Evolutionary conservation across 2,888 invertebrate genomes (phyloP), one percentile per base, ranked within the genome.

Genomic region (Brenthis hecate): DNA sequence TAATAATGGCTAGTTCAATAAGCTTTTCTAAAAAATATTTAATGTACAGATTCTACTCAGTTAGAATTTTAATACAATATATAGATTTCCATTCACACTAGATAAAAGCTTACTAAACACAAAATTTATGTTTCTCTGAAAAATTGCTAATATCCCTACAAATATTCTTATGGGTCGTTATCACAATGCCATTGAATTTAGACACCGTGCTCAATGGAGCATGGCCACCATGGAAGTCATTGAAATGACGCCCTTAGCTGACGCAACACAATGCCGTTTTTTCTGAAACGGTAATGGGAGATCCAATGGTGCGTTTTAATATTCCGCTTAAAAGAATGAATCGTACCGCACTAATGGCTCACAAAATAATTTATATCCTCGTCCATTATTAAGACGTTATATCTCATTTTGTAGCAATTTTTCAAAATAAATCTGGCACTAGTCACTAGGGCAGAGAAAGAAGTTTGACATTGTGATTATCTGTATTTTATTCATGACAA

Each of bases 131-230:
- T 60, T 61, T 56, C 55, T 50, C 32, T 50, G n/a, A 56, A 56
- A 67, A 65, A 68, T 65, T 56, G 70, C 55, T 65, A 62, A 63
- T 68, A 65, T 58, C 55, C 50, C 23, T 63, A 51, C 60, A 48
- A 65, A 64, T 60, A 68, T 68, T 65, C 65, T 65, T 61, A 57
- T 51, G 55, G 36, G 57, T 61, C 62, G 51, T 71, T 71, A 71
- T 58, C 71, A 61, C 54, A 36, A 71, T 65, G 58, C 65, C 68
- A 56, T 68, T 68, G 67, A 67, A 57, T 69, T 32, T 66, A 69
- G 76, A 72, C 73, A 80, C 61, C 70, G 70, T 77, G 78, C 73
- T 75, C 80, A 78, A 79, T 78, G 78, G 83, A 80, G 82, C 77
- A 78, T 78, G 75, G 73, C 73, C 68, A 72, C 75, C 74, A 72